Conservation (phyloP, 92 coral and sea anemone genomes). For the Bergia puertoricense region DNA sequence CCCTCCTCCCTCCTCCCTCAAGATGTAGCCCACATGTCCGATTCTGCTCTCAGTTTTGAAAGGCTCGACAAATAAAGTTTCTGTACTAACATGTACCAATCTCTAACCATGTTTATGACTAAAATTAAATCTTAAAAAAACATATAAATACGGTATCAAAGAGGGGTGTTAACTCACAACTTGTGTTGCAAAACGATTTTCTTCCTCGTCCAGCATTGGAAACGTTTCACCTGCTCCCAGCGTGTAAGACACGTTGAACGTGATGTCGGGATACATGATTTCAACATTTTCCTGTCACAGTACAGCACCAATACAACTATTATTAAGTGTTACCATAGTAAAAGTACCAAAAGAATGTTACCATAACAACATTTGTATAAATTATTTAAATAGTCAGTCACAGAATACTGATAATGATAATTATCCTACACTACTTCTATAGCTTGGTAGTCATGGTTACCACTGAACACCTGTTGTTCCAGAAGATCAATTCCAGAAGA, state of each 20-base stretch:
- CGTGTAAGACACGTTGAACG: constrained; percentile 59
- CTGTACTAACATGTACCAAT: too few relatives aligned
- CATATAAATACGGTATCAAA: too few relatives aligned
- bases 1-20: too few relatives aligned
- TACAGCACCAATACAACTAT: neutral
- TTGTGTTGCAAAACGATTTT: constrained; percentile 47
- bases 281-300: constrained; percentile 50
- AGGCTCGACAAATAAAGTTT: too few relatives aligned
- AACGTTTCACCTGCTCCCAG: constrained; percentile 53
- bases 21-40: too few relatives aligned
- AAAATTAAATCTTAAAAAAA: neutral
- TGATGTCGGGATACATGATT: constrained; percentile 81
- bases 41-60: too few relatives aligned
- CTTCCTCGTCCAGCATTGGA: constrained; percentile 67
- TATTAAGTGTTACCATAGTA: neutral
- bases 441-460: neutral
- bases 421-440: too few relatives aligned
- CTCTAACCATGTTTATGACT: too few relatives aligned
- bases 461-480: too few relatives aligned
- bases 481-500: too few relatives aligned
- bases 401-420: neutral
- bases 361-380: neutral
- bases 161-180: constrained; percentile 50
- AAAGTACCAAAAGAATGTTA: neutral
- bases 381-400: too few relatives aligned